Evolutionary conservation across 64 coral and sea anemone species (phyloP).

Genomic region (Stichodactyla helianthus): DNA sequence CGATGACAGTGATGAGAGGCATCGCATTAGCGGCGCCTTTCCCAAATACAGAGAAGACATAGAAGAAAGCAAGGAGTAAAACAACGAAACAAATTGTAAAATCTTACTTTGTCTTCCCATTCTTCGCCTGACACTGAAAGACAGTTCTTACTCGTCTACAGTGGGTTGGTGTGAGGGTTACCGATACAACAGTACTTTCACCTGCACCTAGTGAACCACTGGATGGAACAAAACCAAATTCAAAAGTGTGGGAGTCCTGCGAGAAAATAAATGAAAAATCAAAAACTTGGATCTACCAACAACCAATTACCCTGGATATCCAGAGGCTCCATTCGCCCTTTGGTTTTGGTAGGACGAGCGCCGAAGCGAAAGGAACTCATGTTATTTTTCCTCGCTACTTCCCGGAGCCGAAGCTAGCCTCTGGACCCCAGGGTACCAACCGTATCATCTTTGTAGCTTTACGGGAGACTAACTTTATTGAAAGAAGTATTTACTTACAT

Average conservation of each 20-base stretch:
- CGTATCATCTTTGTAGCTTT: neutral
- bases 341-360: no score
- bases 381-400: no score
- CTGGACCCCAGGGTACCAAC: no score
- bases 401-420: no score
- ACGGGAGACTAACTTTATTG: no score
- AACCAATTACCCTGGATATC: no score
- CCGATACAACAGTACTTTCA: slow-evolving; percentile 43
- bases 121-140: slow-evolving; percentile 62
- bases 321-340: no score
- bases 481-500: neutral
- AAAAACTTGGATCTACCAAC: neutral
- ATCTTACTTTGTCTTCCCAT: slow-evolving; percentile 69
- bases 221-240: slow-evolving; percentile 69
- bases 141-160: slow-evolving; percentile 73
- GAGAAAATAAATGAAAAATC: neutral
- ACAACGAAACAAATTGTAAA: neutral
- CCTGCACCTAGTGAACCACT: slow-evolving; percentile 55
- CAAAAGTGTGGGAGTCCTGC: slow-evolving; percentile 18
- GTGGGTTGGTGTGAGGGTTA: slow-evolving; percentile 38
- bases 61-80: neutral
- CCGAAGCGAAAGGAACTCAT: no score
- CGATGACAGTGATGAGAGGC: no score
- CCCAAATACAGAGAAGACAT: neutral
- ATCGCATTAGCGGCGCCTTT: no score